phyloP scores from a whole-genome alignment of 2,797 vertebrate species.

The Gila robusta region DNA sequence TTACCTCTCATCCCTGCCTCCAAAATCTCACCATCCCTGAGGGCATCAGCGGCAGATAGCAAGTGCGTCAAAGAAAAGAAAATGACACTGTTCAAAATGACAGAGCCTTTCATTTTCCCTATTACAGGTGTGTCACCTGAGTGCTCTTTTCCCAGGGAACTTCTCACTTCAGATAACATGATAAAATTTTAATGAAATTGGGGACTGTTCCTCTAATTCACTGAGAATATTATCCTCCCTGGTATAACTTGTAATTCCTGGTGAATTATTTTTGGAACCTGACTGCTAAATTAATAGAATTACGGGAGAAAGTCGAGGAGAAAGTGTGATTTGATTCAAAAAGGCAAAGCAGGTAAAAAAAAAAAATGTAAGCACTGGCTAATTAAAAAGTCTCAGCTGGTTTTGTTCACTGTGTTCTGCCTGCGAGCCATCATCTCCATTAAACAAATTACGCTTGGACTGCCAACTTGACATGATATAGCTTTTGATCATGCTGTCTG shows the following conservation, averaged over 20 bases:
- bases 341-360: constrained; percentile 51
- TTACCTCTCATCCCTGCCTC: constrained; percentile 44
- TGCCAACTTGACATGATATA: constrained; percentile 44
- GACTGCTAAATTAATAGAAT: constrained; percentile 38
- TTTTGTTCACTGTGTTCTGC: constrained; percentile 11
- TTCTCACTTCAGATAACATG: constrained; percentile 36
- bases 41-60: constrained; percentile 10
- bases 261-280: constrained; percentile 26
- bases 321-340: constrained; percentile 28
- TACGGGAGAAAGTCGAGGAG: not conserved
- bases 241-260: constrained; percentile 9
- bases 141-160: not conserved
- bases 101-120: constrained; percentile 31
- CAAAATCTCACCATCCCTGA: constrained; percentile 35
- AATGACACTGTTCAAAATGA: constrained; percentile 32
- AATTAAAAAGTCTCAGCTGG: constrained; percentile 48
- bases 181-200: constrained; percentile 28
- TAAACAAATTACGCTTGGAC: constrained; percentile 49
- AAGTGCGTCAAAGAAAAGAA: constrained; percentile 35
- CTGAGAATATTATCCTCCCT: constrained; percentile 8
- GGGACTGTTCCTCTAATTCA: constrained; percentile 2
- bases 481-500: constrained; percentile 41
- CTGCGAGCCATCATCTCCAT: constrained; percentile 49
- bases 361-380: constrained; percentile 20
- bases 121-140: constrained; percentile 35